Evolutionary conservation across 2,797 vertebrate species (phyloP), one percentile per base, ranked within the genome.

Genomic region (Babyrousa celebensis): DNA sequence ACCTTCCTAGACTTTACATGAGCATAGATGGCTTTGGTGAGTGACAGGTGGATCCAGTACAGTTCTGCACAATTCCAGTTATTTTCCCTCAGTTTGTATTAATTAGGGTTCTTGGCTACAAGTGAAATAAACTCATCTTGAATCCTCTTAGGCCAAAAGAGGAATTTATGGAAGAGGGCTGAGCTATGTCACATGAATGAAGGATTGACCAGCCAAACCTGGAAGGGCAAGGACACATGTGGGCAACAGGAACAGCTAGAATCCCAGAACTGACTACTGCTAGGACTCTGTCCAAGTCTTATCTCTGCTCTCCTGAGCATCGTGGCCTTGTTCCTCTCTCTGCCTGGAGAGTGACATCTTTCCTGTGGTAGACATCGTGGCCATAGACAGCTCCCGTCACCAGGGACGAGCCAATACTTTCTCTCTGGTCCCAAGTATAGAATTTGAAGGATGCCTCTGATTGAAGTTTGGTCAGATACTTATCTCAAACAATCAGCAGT

Each of bases 81-180:
- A 17, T 36, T 84, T 91, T 67, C 82, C 25, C 83, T 92, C 12
- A 68, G 52, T 71, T 92, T 74, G 0, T 74, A 3, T 60, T 74
- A 67, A 48, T 75, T 85, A 80, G 32, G 17, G 85, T 85, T 93
- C 67, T 87, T 89, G 5, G 4, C 70, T 92, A 3, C 9, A 87
- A 60, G 58, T 89, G 71, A 91, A 93, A 89, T 94, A 65, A 86
- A 60, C 23, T 95, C 8, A 56, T 85, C 58, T 40, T 93, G 23
- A 89, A 27, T 23, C n/a, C 52, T 92, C 36, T 90, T 77, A 85
- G 40, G 6, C 65, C 36, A 70, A 40, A 96, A 77, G 36, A 83
- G 48, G 48, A 91, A 79, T 92, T 89, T 96, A 85, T 92, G 72
- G 72, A 89, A 94, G 68, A 58, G 68, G 14, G 12, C 36, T 79